A percentile compares a stretch with the other conserved stretches of the same genome.
These are phyloP conservation scores for Crax fasciolata DNA, from an alignment of 2,797 vertebrate genomes.

Conservation along the genomic window DNA sequence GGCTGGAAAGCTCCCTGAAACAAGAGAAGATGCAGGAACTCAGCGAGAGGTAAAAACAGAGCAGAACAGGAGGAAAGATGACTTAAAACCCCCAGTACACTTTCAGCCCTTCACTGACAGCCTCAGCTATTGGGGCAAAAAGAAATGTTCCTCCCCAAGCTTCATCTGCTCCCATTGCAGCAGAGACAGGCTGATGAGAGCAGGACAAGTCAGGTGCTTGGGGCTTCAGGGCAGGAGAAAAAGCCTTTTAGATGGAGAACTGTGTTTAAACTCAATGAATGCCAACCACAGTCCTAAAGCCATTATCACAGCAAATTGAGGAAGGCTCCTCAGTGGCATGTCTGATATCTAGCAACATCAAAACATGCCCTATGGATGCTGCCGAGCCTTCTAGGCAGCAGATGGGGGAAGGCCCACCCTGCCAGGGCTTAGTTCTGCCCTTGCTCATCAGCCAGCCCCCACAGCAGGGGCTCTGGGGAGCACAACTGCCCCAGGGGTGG, in stretches of 20 bases:
- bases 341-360: background rate
- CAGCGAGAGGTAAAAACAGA: background rate
- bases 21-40: background rate
- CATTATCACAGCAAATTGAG: background rate
- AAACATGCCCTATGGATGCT: background rate
- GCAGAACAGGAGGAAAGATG: background rate
- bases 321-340: background rate
- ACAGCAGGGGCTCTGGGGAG: background rate
- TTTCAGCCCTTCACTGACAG: background rate
- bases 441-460: background rate
- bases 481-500: background rate
- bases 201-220: no score
- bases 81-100: background rate
- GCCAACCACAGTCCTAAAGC: background rate
- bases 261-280: background rate
- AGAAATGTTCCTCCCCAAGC: no score
- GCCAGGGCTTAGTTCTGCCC: background rate
- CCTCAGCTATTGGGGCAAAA: no score
- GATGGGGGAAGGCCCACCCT: accelerated
- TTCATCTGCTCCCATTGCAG: no score
- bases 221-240: no score
- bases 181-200: no score
- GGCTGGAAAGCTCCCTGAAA: background rate
- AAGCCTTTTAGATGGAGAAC: no score
- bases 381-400: background rate